Conservation (phyloP, 2,113 vertebrate species). For the Lynx canadensis region DNA sequence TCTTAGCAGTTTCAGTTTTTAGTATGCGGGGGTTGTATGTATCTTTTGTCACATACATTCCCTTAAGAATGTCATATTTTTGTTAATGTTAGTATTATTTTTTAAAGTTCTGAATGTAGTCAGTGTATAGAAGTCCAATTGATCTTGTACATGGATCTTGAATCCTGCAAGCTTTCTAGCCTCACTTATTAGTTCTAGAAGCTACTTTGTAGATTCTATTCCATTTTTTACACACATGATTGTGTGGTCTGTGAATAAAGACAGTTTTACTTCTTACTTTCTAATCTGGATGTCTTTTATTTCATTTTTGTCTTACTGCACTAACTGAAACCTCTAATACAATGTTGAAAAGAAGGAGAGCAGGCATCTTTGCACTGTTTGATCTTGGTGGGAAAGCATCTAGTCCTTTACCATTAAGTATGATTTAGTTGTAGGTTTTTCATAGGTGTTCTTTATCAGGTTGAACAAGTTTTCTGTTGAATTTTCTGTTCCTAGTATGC, state of each 20-base stretch:
- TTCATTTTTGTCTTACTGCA: not conserved
- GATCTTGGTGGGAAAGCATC: not conserved
- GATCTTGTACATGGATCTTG: not conserved
- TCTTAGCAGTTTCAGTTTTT: not conserved
- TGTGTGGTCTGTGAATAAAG: not conserved
- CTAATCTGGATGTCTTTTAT: not conserved
- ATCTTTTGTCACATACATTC: not conserved
- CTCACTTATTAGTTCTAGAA: not conserved
- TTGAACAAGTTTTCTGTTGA: not conserved
- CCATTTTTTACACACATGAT: not conserved
- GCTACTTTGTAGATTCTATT: slow-evolving; percentile 11
- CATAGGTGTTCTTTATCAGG: not conserved
- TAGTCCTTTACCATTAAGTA: not conserved
- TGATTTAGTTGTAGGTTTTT: not conserved
- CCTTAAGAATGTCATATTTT: not conserved
- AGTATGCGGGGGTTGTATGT: not conserved
- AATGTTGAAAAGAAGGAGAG: slow-evolving; percentile 18
- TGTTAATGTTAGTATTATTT: not conserved
- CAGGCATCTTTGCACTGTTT: not conserved
- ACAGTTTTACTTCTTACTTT: slow-evolving; percentile 39
- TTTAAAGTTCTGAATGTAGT: not conserved
- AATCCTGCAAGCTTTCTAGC: not conserved
- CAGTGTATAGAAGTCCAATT: not conserved
- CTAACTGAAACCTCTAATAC: not conserved
- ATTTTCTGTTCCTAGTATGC: not conserved